These are phyloP conservation scores for Typhlichthys eigenmanni DNA, from an alignment of 2,797 vertebrate species.

Conservation along the genomic window DNA sequence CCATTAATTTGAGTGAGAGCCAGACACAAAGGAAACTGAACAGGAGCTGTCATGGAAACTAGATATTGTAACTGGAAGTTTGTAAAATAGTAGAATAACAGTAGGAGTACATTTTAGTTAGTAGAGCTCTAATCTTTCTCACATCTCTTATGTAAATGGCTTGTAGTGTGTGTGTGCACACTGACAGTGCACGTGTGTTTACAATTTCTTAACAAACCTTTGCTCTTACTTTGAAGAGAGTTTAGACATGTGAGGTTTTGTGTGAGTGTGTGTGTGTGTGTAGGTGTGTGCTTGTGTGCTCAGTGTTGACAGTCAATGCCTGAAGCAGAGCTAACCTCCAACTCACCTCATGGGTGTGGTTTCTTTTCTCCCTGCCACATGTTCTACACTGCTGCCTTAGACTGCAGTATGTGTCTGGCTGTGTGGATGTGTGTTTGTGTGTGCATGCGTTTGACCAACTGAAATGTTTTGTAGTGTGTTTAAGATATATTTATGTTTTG, in stretches of 20 bases:
- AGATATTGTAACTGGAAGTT: neutral
- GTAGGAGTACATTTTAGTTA: conserved; percentile 28
- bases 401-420: conserved; percentile 10
- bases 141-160: too few relatives aligned
- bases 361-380: conserved; percentile 32
- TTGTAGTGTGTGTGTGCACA: neutral
- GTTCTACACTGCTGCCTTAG: conserved; percentile 57
- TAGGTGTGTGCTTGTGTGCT: conserved; percentile 27
- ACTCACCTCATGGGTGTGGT: conserved; percentile 68
- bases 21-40: too few relatives aligned
- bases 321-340: conserved; percentile 53
- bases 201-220: conserved; percentile 26
- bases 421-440: conserved; percentile 32
- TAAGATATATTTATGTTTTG: too few relatives aligned
- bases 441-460: neutral
- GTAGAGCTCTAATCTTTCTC: too few relatives aligned
- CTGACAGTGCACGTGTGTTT: conserved; percentile 25
- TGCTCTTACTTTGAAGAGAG: conserved; percentile 20
- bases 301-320: conserved; percentile 52
- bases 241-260: conserved; percentile 11
- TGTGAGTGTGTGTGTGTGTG: conserved; percentile 14
- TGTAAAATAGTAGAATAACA: too few relatives aligned
- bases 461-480: too few relatives aligned
- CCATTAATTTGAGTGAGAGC: too few relatives aligned
- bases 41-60: conserved; percentile 26